Percentiles rank a stretch among this genome's conserved stretches.
Conservation (phyloP, 2,797 vertebrate species). For the Neomorphus geoffroyi region DNA sequence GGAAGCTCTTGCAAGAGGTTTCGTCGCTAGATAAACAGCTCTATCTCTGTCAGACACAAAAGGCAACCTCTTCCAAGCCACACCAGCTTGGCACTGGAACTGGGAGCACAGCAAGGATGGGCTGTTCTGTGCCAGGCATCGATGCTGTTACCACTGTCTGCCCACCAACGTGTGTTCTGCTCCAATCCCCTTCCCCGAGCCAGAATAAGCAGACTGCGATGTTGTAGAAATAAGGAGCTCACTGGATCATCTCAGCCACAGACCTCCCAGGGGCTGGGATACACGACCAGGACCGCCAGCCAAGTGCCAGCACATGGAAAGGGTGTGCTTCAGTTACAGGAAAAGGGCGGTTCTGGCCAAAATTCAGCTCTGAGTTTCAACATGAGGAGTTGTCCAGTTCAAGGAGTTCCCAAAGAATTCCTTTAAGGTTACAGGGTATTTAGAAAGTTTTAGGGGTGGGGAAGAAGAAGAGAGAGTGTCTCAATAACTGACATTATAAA, state of each 20-base stretch:
- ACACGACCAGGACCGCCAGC: neutral
- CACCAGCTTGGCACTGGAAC: neutral
- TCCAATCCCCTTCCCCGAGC: neutral
- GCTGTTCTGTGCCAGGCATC: neutral
- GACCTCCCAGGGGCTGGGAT: neutral
- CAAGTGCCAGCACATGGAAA: neutral
- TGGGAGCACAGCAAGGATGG: neutral
- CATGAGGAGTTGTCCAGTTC: neutral
- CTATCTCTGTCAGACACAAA: neutral
- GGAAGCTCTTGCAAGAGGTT: neutral
- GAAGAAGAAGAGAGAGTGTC: neutral
- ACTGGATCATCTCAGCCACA: neutral
- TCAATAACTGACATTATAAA: neutral
- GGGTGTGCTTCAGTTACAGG: neutral
- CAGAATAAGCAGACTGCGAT: neutral
- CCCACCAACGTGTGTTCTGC: neutral
- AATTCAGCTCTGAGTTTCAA: constrained; percentile 15
- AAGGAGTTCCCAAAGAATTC: neutral
- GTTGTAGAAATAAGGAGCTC: neutral
- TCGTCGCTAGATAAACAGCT: neutral
- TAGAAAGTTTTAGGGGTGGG: neutral
- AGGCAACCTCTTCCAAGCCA: neutral
- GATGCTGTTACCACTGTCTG: neutral
- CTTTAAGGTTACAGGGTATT: neutral
- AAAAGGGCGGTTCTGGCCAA: neutral